Base-by-base conservation (phyloP, 2,113 vertebrate species). In the Capreolus pygargus region DNA sequence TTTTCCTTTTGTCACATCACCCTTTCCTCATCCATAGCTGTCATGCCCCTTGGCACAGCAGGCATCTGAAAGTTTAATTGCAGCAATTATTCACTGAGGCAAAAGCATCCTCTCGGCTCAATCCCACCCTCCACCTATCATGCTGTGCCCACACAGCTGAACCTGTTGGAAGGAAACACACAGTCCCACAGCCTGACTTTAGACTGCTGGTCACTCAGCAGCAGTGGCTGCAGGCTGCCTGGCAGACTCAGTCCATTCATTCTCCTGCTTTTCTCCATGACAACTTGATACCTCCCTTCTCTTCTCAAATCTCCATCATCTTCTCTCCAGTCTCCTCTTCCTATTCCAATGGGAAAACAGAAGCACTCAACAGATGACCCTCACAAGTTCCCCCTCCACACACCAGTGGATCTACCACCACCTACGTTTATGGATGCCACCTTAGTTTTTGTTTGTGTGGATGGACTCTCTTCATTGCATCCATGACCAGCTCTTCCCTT, bases 31-130 rank as follows among this genome's bases (percentile, higher is more conserved):
- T 33, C 36, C 55, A 27, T 9, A 50, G 74, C 70, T 70, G 36
- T 36, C 50, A 27, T 39, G 54, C 16, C 28, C 84, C 17, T 67
- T 54, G 70, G 50, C 70, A 39, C 43, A 61, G 87, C 55, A 55
- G 82, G 58, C 55, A 60, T 61, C 86, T 92, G 87, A 86, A 64
- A 33, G 28, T 54, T 92, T 94, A 79, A 92, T 84, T 94, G 82
- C 30, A 79, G 17, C 27, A 88, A 19, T 60, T 81, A 95, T 67
- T 92, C 88, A n/a, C 88, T 7, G 33, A 82, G 81, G 88, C n/a
- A 45, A 57, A 91, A 94, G 36, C 16, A 21, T 47, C 43, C 84
- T 50, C 55, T 36, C 1, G 4, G n/a, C 30, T 89, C 54, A 52
- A 61, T 25, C 27, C 1, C 33, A 50, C 50, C 33, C 64, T 67